phyloP scores from a whole-genome alignment of 2,113 vertebrate genomes.

The Lucifuga dentata region DNA sequence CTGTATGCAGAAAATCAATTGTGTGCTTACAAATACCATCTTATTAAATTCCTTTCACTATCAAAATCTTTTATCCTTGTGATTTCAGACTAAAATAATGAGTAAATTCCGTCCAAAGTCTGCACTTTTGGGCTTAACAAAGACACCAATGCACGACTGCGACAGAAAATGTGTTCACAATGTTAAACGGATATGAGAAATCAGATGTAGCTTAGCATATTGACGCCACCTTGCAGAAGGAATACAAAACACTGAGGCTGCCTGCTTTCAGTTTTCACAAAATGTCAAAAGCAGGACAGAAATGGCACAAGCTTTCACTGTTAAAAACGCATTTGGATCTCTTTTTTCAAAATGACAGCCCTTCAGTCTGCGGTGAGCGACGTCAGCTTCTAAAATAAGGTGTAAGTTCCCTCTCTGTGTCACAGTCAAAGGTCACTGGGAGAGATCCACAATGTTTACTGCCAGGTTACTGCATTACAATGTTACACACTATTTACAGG shows the following conservation, averaged over 20 bases:
- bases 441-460: constrained; percentile 64
- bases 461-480: constrained; percentile 52
- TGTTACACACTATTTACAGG: constrained; percentile 56
- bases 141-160: neutral
- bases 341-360: constrained; percentile 46
- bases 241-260: constrained; percentile 62
- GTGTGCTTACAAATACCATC: constrained; percentile 2
- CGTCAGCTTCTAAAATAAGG: constrained; percentile 69
- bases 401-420: constrained; percentile 70
- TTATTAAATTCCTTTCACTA: neutral
- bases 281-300: constrained; percentile 53
- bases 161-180: constrained; percentile 50
- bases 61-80: neutral
- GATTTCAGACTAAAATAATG: constrained; percentile 11
- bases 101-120: constrained; percentile 21
- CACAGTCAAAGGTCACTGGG: constrained; percentile 84
- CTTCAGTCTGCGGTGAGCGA: constrained; percentile 52
- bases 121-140: neutral
- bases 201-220: constrained; percentile 36
- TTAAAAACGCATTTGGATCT: constrained; percentile 41
- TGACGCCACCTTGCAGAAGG: constrained; percentile 48
- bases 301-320: constrained; percentile 58
- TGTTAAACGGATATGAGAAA: constrained; percentile 43
- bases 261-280: constrained; percentile 57
- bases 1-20: too few relatives aligned